A percentile compares a stretch with the other conserved stretches of the same genome.
Conservation (phyloP, 2,797 vertebrate species). For the Melopsittacus undulatus region DNA sequence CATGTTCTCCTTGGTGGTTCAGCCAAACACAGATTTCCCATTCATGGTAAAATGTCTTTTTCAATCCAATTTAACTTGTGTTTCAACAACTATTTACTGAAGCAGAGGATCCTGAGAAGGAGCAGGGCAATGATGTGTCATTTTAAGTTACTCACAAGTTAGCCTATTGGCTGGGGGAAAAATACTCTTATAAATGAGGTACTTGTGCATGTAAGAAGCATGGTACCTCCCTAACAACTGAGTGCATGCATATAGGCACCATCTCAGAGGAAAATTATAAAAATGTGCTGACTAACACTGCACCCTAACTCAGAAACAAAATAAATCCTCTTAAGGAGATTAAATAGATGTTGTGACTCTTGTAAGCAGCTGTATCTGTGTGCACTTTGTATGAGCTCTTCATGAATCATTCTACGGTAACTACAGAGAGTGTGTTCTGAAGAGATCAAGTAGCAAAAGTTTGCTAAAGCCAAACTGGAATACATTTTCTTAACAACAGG, state of each 20-base stretch:
- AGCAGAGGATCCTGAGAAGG: background rate
- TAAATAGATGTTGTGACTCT: background rate
- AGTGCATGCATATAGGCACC: background rate
- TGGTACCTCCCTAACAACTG: background rate
- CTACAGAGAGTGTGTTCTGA: background rate
- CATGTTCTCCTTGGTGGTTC: background rate
- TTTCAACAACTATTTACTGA: background rate
- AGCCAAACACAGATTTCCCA: background rate
- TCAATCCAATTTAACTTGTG: background rate
- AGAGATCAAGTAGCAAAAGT: background rate
- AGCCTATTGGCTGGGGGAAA: background rate
- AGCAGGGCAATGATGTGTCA: background rate
- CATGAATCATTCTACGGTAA: fast-evolving
- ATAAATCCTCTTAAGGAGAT: background rate
- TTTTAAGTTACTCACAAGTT: background rate
- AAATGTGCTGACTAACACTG: background rate
- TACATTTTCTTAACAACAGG: background rate
- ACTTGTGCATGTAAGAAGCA: background rate
- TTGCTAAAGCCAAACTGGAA: background rate
- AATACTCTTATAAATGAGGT: background rate
- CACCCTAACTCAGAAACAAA: background rate
- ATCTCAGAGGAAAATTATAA: background rate
- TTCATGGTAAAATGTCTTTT: background rate
- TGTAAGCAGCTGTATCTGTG: background rate
- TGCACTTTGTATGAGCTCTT: background rate